phyloP scores from a whole-genome alignment of 2,113 vertebrate genomes.

The Nettapus auritus region DNA sequence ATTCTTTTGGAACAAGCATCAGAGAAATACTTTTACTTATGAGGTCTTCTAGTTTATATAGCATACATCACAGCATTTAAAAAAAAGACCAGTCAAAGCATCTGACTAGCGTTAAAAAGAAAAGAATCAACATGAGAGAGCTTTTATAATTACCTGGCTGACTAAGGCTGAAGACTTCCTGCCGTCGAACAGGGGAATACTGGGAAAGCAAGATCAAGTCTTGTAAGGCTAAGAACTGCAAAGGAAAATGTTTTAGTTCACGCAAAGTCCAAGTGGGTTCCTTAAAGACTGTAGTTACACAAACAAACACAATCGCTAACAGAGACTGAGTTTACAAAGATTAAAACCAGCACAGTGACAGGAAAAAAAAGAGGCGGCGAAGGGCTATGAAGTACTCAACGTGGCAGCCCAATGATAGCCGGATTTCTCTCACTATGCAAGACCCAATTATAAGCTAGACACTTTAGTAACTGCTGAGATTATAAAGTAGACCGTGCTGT shows the following conservation, averaged over 20 bases:
- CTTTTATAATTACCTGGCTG: constrained; percentile 87
- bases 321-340: not conserved
- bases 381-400: not conserved
- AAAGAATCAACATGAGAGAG: not conserved
- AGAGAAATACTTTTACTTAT: not conserved
- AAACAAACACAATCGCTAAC: not conserved
- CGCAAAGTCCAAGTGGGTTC: not conserved
- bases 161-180: constrained; percentile 95
- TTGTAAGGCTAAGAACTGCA: constrained; percentile 93
- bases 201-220: constrained; percentile 94
- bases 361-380: not conserved
- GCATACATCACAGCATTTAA: not conserved
- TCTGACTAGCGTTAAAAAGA: not conserved
- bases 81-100: not conserved
- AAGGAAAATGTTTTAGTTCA: not conserved
- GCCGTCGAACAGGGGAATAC: constrained; percentile 87
- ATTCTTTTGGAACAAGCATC: not conserved
- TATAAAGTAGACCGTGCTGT: not conserved
- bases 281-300: not conserved
- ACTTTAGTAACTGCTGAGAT: not conserved
- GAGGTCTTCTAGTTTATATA: not conserved
- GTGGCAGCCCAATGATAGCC: not conserved
- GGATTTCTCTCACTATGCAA: not conserved
- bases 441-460: not conserved
- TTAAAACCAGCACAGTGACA: not conserved